Conservation (phyloP, 2,888 invertebrate species). For the Amphipyra tragopoginis region DNA sequence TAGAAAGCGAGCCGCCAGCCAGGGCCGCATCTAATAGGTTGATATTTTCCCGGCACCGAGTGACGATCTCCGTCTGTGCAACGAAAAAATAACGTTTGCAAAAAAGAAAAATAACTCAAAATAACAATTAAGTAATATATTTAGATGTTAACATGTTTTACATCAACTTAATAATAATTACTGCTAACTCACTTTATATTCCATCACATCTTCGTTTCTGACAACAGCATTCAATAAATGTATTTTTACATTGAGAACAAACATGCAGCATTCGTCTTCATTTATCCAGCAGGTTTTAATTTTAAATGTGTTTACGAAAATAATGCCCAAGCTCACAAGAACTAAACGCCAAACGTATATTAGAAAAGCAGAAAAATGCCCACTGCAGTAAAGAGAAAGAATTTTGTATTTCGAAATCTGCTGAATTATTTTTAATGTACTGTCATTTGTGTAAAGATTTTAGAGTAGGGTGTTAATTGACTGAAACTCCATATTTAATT, state of each 20-base stretch:
- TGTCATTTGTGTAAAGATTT: conserved; percentile 57
- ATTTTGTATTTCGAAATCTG: conserved; percentile 62
- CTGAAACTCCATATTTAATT: conserved; percentile 89
- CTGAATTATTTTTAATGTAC: conserved; percentile 33
- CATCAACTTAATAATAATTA: conserved; percentile 52
- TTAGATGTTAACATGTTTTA: conserved; percentile 55
- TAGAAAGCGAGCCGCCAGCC: conserved; percentile 88
- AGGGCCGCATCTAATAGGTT: conserved; percentile 93
- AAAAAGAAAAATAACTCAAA: conserved; percentile 53
- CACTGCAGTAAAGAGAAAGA: conserved; percentile 60
- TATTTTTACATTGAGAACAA: conserved; percentile 44
- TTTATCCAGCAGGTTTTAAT: conserved; percentile 34
- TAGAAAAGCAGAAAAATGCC: conserved; percentile 74
- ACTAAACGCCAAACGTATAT: conserved; percentile 72
- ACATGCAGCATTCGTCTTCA: conserved; percentile 50
- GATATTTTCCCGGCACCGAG: conserved; percentile 96
- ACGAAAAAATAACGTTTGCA: conserved; percentile 71
- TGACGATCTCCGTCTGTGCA: conserved; percentile 94
- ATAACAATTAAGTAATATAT: conserved; percentile 44
- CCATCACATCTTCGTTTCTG: conserved; percentile 56
- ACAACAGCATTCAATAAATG: conserved; percentile 46
- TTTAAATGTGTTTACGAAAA: conserved; percentile 41
- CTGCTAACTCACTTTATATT: conserved; percentile 66
- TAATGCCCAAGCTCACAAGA: conserved; percentile 65
- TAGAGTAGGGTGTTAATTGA: conserved; percentile 90